Percentiles rank a stretch among this genome's conserved stretches.
phyloP scores from a whole-genome alignment of 2,797 vertebrate species.

The Myotis myotis region DNA sequence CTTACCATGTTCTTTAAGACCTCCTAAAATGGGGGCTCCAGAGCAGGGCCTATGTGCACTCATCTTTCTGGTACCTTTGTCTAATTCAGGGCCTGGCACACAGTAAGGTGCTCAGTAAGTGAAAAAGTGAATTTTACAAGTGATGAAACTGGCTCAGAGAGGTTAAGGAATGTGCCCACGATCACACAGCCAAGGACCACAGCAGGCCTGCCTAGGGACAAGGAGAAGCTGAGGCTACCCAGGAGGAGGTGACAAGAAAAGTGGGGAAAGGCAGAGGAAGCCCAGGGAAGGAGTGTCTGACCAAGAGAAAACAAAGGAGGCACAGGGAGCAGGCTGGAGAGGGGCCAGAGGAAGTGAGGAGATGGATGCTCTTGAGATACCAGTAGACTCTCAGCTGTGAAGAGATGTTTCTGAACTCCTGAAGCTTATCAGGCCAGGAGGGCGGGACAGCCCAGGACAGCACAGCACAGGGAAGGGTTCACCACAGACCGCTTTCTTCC shows the following conservation, averaged over 20 bases:
- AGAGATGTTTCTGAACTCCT: slow-evolving; percentile 34
- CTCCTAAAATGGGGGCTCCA: not conserved
- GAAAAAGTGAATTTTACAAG: not conserved
- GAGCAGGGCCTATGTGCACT: not conserved
- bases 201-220: not conserved
- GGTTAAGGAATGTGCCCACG: not conserved
- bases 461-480: not conserved
- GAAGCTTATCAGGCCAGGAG: not conserved
- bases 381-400: not conserved
- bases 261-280: not conserved
- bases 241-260: not conserved
- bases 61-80: not conserved
- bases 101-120: not conserved
- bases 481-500: not conserved
- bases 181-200: not conserved
- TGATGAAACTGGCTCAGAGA: slow-evolving; percentile 17
- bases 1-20: not conserved
- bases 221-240: not conserved
- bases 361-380: not conserved
- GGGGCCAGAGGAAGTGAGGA: not conserved
- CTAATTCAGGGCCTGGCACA: not conserved
- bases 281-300: not conserved
- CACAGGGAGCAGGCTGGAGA: not conserved
- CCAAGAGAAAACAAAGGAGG: slow-evolving; percentile 44
- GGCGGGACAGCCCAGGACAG: not conserved